phyloP scores from a whole-genome alignment of 1,140 invertebrate species.

The Hylaeus volcanicus region DNA sequence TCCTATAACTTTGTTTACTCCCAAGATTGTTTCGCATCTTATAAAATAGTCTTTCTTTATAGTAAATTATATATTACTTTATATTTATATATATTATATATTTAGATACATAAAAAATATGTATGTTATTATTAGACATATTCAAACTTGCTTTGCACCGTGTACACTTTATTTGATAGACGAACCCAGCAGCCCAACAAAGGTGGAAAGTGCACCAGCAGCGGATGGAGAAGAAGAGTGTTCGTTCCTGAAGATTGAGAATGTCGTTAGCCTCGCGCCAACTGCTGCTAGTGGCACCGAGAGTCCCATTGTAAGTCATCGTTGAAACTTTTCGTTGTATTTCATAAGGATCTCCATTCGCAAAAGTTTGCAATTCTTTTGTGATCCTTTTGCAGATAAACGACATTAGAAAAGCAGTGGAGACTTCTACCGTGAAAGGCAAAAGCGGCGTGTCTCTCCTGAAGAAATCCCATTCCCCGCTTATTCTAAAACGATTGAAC shows the following conservation, averaged over 20 bases:
- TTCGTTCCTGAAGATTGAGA: slow-evolving; percentile 75
- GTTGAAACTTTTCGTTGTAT: not conserved
- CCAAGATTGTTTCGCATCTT: no score
- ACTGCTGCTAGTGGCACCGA: slow-evolving; percentile 39
- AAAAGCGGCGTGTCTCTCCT: slow-evolving; percentile 64
- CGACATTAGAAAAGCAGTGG: slow-evolving; percentile 73
- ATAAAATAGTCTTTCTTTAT: no score
- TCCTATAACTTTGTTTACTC: no score
- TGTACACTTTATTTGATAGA: slow-evolving; percentile 32
- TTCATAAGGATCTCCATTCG: not conserved
- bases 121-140: not conserved
- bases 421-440: slow-evolving; percentile 62
- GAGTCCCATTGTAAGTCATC: slow-evolving; percentile 58
- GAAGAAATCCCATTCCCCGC: slow-evolving; percentile 65
- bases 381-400: slow-evolving; percentile 56
- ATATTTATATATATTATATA: no score
- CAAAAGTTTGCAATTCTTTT: not conserved
- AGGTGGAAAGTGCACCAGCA: slow-evolving; percentile 7
- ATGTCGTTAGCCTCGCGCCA: slow-evolving; percentile 75
- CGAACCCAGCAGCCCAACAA: slow-evolving; percentile 1
- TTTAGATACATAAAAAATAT: no score
- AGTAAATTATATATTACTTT: no score
- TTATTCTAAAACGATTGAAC: slow-evolving; percentile 71
- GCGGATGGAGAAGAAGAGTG: slow-evolving; percentile 59
- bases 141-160: not conserved